A percentile compares a stretch with the other conserved stretches of the same genome.
phyloP scores from a whole-genome alignment of 2,797 vertebrate genomes.

The Agapornis canus region DNA sequence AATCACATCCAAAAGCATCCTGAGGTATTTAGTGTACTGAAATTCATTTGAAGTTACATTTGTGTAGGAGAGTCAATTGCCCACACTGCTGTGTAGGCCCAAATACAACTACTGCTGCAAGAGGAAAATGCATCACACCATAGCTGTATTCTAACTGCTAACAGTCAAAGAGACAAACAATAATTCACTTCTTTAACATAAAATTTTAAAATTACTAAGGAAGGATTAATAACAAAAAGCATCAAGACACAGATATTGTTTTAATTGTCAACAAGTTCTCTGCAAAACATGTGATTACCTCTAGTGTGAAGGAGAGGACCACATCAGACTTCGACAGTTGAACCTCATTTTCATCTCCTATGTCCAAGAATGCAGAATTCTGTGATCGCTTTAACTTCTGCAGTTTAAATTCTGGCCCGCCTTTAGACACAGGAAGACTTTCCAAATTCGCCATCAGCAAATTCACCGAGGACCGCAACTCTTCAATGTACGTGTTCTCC shows the following conservation, averaged over 20 bases:
- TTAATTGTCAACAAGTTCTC: not conserved
- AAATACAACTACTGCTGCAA: not conserved
- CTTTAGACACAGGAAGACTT: slow-evolving; percentile 95
- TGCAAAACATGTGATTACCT: slow-evolving; percentile 78
- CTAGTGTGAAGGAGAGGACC: slow-evolving; percentile 90
- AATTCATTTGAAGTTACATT: not conserved
- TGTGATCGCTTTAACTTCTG: slow-evolving; percentile 92
- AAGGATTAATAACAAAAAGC: not conserved
- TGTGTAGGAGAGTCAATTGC: not conserved
- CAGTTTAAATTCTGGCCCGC: slow-evolving; percentile 91
- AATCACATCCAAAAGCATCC: not conserved
- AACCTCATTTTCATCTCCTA: slow-evolving; percentile 91
- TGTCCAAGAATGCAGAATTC: slow-evolving; percentile 93
- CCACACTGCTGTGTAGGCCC: not conserved
- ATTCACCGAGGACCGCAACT: slow-evolving; percentile 91
- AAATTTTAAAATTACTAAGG: not conserved
- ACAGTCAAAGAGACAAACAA: not conserved
- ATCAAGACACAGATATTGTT: not conserved
- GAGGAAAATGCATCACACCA: not conserved
- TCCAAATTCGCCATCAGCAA: slow-evolving; percentile 97
- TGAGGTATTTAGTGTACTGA: not conserved
- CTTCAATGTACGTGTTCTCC: slow-evolving; percentile 91
- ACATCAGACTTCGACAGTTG: slow-evolving; percentile 93
- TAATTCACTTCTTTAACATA: not conserved
- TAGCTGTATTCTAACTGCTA: not conserved